A percentile compares a stretch with the other conserved stretches of the same genome.
Conservation (phyloP, 2,888 invertebrate genomes). For the Anodontia alba region DNA sequence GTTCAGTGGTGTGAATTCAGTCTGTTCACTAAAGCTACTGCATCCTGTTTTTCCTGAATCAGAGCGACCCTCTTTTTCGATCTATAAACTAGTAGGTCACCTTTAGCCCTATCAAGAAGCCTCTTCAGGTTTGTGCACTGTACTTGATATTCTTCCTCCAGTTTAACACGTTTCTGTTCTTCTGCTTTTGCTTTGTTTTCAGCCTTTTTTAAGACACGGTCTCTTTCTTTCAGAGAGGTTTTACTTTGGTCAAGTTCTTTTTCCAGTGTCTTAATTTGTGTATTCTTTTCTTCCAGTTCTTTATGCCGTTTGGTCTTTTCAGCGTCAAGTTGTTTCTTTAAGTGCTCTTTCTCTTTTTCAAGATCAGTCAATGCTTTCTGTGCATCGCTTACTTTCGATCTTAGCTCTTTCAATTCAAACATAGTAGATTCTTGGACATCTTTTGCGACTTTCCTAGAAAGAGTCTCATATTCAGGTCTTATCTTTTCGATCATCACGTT, state of each 20-base stretch:
- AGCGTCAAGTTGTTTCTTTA: constrained; percentile 24
- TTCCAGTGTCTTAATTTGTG: constrained; percentile 41
- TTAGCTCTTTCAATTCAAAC: constrained; percentile 27
- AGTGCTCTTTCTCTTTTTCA: constrained; percentile 26
- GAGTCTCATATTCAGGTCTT: constrained; percentile 34
- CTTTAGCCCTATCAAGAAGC: constrained; percentile 44
- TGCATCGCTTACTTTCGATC: constrained; percentile 29
- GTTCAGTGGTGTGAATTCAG: neutral
- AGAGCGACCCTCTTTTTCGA: constrained; percentile 41
- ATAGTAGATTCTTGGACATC: constrained; percentile 35
- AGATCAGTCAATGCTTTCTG: constrained; percentile 32
- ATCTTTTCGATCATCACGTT: constrained; percentile 32
- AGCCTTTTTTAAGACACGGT: constrained; percentile 33
- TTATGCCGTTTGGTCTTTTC: constrained; percentile 39
- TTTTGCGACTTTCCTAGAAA: constrained; percentile 31
- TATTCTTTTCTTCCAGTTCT: constrained; percentile 43
- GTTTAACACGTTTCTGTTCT: constrained; percentile 41
- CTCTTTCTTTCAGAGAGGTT: constrained; percentile 36
- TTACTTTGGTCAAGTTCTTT: constrained; percentile 37
- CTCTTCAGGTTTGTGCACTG: neutral
- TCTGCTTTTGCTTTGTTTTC: constrained; percentile 43
- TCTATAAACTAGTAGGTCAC: constrained; percentile 49
- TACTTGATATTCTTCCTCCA: constrained; percentile 35
- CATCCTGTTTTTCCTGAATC: neutral
- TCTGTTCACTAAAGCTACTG: neutral